phyloP scores from a whole-genome alignment of 2,113 vertebrate species.

The Eulemur macaco region DNA sequence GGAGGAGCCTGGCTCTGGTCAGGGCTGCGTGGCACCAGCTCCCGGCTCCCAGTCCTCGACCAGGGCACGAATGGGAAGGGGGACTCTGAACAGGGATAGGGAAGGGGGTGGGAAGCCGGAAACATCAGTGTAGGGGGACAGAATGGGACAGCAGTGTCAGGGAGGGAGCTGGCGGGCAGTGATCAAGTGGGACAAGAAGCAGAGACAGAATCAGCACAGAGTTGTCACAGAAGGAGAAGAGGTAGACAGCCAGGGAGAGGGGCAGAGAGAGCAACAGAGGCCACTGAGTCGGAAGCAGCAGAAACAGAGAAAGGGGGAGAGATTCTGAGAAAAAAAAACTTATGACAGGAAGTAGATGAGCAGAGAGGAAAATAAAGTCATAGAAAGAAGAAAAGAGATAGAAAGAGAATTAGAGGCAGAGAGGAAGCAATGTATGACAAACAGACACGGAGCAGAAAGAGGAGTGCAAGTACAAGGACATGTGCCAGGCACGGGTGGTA shows the following conservation, averaged over 20 bases:
- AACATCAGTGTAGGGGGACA: background rate
- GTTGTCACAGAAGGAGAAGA: background rate
- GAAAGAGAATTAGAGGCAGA: background rate
- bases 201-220: background rate
- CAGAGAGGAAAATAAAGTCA: background rate
- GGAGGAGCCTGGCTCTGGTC: background rate
- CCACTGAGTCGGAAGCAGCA: background rate
- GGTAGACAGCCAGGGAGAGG: background rate
- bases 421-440: background rate
- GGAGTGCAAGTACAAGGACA: background rate
- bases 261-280: background rate
- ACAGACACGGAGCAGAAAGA: background rate
- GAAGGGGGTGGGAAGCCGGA: background rate
- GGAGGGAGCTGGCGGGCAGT: no score
- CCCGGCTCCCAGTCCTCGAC: background rate
- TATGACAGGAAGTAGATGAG: background rate
- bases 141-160: background rate
- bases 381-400: background rate
- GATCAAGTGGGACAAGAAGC: background rate
- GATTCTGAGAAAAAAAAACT: background rate
- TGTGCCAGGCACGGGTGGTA: rapidly evolving
- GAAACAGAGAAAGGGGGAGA: background rate
- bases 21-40: background rate
- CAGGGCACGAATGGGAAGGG: background rate
- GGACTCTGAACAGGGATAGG: background rate